phyloP scores from a whole-genome alignment of 2,113 vertebrate species.

The Elephas maximus region DNA sequence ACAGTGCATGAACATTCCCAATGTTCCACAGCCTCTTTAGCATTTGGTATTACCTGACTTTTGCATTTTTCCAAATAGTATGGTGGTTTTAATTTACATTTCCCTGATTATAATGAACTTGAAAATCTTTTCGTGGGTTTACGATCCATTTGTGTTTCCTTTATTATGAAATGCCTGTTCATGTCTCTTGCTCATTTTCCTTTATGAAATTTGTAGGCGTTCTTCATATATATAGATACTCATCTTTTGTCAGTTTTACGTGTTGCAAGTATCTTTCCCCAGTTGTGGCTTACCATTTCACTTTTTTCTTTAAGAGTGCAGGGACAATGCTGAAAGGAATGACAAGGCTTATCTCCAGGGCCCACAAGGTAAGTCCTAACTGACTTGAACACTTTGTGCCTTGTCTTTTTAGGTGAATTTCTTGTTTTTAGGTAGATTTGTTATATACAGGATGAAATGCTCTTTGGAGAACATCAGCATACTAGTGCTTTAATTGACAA shows the following conservation, averaged over 20 bases:
- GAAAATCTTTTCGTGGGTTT: neutral
- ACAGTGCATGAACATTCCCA: neutral
- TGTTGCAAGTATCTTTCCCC: neutral
- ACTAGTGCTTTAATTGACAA: neutral
- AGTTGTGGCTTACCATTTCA: neutral
- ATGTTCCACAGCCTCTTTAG: neutral
- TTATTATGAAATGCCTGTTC: neutral
- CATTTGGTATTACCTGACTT: neutral
- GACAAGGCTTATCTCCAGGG: conserved; percentile 24
- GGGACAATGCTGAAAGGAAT: conserved; percentile 85
- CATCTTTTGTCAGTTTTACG: neutral
- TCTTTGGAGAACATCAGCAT: neutral
- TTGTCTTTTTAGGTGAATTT: accelerated
- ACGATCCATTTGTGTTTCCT: neutral
- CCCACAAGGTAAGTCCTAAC: conserved; percentile 80
- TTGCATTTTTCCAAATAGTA: neutral
- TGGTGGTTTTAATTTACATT: neutral
- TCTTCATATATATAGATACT: neutral
- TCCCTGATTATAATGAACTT: neutral
- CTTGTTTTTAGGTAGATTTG: neutral
- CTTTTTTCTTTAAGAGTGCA: conserved; percentile 41
- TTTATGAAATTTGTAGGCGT: neutral
- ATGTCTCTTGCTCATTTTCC: neutral
- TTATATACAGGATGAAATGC: neutral
- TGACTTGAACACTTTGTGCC: neutral